Conservation (phyloP, 2,797 vertebrate species). For the Eurystomus glaucurus region DNA sequence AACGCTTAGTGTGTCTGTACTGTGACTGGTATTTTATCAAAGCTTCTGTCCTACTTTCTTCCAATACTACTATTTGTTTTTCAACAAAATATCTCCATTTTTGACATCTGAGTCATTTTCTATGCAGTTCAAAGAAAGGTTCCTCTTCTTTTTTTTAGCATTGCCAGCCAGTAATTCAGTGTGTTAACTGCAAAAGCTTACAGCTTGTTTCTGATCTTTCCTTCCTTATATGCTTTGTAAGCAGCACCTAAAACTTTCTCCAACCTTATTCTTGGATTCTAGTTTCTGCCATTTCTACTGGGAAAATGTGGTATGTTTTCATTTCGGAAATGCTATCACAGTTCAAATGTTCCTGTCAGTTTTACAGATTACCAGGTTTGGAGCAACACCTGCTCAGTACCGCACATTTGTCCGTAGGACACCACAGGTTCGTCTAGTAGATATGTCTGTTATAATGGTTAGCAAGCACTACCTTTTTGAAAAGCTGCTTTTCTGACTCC, state of each 20-base stretch:
- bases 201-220: not conserved
- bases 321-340: not conserved
- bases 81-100: not conserved
- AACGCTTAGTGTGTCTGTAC: not conserved
- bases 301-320: fast-evolving
- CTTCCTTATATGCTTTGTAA: not conserved
- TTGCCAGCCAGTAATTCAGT: not conserved
- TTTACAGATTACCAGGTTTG: not conserved
- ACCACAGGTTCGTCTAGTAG: fast-evolving
- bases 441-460: not conserved
- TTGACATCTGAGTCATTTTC: not conserved
- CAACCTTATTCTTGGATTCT: not conserved
- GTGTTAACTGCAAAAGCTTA: not conserved
- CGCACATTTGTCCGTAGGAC: fast-evolving
- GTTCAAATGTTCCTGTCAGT: not conserved
- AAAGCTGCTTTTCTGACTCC: not conserved
- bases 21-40: not conserved
- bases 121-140: not conserved
- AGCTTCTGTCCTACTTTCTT: not conserved
- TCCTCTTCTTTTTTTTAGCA: not conserved
- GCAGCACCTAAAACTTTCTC: not conserved
- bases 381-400: not conserved
- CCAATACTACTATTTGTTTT: not conserved
- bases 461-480: not conserved
- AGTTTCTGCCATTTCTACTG: not conserved